Base-by-base conservation (phyloP, 2,797 vertebrate genomes). In the Gymnopithys bicolor region DNA sequence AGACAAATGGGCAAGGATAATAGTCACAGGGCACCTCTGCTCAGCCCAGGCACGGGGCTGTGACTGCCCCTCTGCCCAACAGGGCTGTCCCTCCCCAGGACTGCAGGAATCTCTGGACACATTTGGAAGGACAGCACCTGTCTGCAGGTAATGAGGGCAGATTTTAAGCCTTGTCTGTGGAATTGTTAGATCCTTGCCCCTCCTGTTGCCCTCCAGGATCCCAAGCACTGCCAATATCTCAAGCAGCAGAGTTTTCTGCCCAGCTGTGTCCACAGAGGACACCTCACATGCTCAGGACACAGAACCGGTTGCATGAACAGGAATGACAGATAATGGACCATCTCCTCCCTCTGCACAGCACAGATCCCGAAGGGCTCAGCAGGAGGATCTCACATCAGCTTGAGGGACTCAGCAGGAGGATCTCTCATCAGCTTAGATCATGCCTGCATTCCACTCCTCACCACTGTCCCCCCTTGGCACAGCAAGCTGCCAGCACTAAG, bases 51-150 rank as follows among this genome's bases (percentile, higher is more conserved):
- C 64, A 2, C 0, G 3, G 45, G 27, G 56, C 78, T 62, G 4
- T 59, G 3, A 2, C 59, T 3, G 23, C 45, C 3, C 19, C 43
- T n/a, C 59, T 30, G 35, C 63, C 76, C 77, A 5, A 1, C 14
- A 4, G 27, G 33, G 7, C 62, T 27, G 4, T 0, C 11, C 48
- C 28, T 37, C 51, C 46, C 3, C 7, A 28, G 64, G 10, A 30
- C 77, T 74, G 74, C 60, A 24, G 73, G 56, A 48, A 6, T 21
- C 56, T 39, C 66, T 3, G 70, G 21, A 23, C 9, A 9, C 11
- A 0, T 3, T 0, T 46, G 35, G 60, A 30, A 62, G 39, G 11
- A 9, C 12, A 30, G 52, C n/a, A 5, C 22, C 33, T 10, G 23
- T 6, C 45, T 9, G 48, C 88, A 46, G 46, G 59, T 28, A 82